phyloP scores from a whole-genome alignment of 2,797 vertebrate species.

The Myripristis murdjan region DNA sequence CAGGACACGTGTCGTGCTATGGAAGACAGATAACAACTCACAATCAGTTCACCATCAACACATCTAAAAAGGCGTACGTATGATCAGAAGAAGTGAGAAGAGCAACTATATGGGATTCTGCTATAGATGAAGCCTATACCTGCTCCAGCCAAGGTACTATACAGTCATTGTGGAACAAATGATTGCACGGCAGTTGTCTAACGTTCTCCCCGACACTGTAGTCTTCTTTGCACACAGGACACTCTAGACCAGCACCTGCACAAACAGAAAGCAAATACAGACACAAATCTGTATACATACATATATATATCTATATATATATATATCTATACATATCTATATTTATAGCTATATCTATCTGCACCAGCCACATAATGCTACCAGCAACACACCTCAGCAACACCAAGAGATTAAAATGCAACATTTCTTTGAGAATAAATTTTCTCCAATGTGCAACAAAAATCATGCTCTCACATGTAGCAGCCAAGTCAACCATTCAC shows the following conservation, averaged over 20 bases:
- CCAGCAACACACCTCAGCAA: constrained; percentile 8
- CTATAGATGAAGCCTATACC: constrained; percentile 77
- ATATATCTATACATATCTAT: too few relatives aligned
- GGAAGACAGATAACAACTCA: background rate
- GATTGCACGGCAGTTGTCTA: constrained; percentile 96
- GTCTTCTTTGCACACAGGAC: constrained; percentile 98
- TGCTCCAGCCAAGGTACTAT: constrained; percentile 98
- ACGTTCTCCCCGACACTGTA: constrained; percentile 92
- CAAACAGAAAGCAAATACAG: constrained; percentile 40
- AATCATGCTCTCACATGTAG: too few relatives aligned
- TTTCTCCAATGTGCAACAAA: too few relatives aligned
- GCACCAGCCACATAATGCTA: too few relatives aligned
- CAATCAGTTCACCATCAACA: background rate
- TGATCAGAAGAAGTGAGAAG: background rate
- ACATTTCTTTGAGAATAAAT: too few relatives aligned
- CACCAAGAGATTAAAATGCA: too few relatives aligned
- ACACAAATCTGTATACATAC: constrained; percentile 18
- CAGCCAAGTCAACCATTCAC: too few relatives aligned
- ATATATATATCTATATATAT: too few relatives aligned
- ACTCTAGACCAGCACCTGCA: constrained; percentile 94
- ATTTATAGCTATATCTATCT: too few relatives aligned
- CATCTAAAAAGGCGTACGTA: background rate
- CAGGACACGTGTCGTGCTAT: constrained; percentile 98
- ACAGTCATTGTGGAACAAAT: constrained; percentile 97
- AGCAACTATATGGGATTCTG: background rate